phyloP scores from a whole-genome alignment of 2,888 invertebrate genomes.

The Acleris cristana region DNA sequence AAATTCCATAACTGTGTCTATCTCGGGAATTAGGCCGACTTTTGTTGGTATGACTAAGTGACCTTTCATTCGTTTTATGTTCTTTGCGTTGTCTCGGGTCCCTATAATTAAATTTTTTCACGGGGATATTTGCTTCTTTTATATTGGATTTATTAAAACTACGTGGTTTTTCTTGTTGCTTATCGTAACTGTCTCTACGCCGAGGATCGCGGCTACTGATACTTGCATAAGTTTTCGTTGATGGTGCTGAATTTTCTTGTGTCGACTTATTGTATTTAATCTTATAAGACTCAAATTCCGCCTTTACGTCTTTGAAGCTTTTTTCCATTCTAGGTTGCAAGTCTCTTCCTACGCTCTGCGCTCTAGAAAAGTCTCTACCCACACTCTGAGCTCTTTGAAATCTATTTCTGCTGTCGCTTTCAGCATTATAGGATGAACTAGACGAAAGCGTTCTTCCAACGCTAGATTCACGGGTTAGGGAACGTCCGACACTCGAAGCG shows the following conservation, averaged over 20 bases:
- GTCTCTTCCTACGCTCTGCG: constrained; percentile 65
- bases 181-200: constrained; percentile 47
- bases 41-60: constrained; percentile 43
- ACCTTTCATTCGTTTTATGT: constrained; percentile 45
- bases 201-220: constrained; percentile 34
- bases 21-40: constrained; percentile 44
- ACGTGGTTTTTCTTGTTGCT: constrained; percentile 27
- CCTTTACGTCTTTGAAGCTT: constrained; percentile 69
- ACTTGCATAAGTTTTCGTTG: constrained; percentile 7
- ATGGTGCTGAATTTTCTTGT: constrained; percentile 21
- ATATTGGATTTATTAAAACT: constrained; percentile 24
- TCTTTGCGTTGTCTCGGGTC: constrained; percentile 63
- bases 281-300: constrained; percentile 63
- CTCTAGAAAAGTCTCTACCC: constrained; percentile 57
- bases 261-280: constrained; percentile 40
- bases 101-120: constrained; percentile 54
- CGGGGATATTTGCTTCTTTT: constrained; percentile 54
- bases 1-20: constrained; percentile 69
- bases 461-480: constrained; percentile 45
- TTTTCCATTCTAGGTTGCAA: constrained; percentile 43
- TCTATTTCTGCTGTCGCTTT: constrained; percentile 41
- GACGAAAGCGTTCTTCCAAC: constrained; percentile 14
- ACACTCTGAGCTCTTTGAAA: constrained; percentile 68
- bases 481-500: constrained; percentile 71
- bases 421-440: background rate